Base-by-base conservation (phyloP, 2,888 invertebrate species). In the Cerastis leucographa region DNA sequence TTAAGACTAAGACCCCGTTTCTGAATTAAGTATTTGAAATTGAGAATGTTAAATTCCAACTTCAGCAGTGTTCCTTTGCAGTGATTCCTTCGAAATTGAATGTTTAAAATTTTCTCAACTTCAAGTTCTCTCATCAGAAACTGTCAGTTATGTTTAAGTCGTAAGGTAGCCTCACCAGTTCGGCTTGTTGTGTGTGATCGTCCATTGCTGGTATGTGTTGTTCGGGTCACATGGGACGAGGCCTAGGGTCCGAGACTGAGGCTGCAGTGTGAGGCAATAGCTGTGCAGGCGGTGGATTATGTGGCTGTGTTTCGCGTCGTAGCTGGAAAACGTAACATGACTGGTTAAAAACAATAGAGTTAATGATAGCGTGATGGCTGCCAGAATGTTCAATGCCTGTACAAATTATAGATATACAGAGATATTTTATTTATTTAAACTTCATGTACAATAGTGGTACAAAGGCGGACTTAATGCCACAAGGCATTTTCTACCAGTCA, bases 151-250 rank as follows among this genome's bases (percentile, higher is more conserved):
- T 61, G 59, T 71, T 4, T 11, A 42, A 64, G 51, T 25, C 40
- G 66, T 49, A 81, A 22, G 62, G 44, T 76, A 78, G 35, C 59
- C 90, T 95, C 94, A 95, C 95, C 95, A 95, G 83, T 92, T 93
- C 9, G 95, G 94, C 72, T 93, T 93, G 68, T 91, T 92, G 81
- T 95, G 93, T 0, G 91, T 71, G 93, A 99, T 98, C 75, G 97
- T 97, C 99, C 99, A 99, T 91, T 99, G 98, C 91, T 99, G 99
- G 95, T 98, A 98, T 40, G 98, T 98, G 93, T 99, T 99, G 90
- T 98, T 98, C 54, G 97, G 95, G 94, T 99, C 99, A 94, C 99
- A 99, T 2, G 98, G 98, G 91, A 98, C 97, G 59, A 99, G 95
- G 29, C 98, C 98, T 2, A 99, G 94, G 81, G 98, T 98, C 46